phyloP scores from a whole-genome alignment of 2,113 vertebrate species.

The Xiphophorus maculatus region DNA sequence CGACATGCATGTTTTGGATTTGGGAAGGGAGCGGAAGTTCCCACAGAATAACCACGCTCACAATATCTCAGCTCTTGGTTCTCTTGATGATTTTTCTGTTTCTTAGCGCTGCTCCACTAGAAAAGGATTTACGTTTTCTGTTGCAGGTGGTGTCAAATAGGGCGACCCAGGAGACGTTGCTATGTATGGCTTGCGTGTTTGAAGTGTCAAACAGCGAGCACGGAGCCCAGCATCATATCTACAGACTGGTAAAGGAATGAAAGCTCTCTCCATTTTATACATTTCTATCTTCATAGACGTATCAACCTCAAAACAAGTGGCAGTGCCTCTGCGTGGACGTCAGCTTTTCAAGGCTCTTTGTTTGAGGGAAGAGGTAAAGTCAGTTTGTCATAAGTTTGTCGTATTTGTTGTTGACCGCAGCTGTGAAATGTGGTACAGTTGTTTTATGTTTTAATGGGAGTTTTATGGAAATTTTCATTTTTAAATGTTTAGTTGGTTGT shows the following conservation, averaged over 20 bases:
- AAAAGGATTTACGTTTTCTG: conserved; percentile 12
- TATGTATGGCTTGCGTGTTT: conserved; percentile 99
- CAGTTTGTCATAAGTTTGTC: conserved; percentile 81
- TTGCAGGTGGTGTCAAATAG: conserved; percentile 97
- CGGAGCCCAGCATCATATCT: conserved; percentile 98
- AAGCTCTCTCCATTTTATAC: conserved; percentile 10
- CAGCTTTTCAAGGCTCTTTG: conserved; percentile 85
- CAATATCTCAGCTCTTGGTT: not conserved
- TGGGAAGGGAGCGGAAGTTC: not conserved
- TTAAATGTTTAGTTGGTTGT: conserved; percentile 66
- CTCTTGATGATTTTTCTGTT: not conserved
- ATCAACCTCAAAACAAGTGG: conserved; percentile 90
- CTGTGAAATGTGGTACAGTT: conserved; percentile 98
- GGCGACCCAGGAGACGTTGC: conserved; percentile 98
- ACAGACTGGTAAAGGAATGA: conserved; percentile 99
- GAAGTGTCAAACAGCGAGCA: conserved; percentile 99
- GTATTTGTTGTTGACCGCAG: conserved; percentile 92
- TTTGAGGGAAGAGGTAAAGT: conserved; percentile 86
- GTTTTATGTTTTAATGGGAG: conserved; percentile 85
- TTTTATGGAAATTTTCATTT: conserved; percentile 77
- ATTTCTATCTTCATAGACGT: conserved; percentile 81
- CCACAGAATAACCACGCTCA: not conserved
- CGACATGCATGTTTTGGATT: not conserved
- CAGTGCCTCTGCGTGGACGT: conserved; percentile 91
- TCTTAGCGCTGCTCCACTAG: not conserved